phyloP scores from a whole-genome alignment of 1,140 invertebrate genomes.

The Drosophila parvula region DNA sequence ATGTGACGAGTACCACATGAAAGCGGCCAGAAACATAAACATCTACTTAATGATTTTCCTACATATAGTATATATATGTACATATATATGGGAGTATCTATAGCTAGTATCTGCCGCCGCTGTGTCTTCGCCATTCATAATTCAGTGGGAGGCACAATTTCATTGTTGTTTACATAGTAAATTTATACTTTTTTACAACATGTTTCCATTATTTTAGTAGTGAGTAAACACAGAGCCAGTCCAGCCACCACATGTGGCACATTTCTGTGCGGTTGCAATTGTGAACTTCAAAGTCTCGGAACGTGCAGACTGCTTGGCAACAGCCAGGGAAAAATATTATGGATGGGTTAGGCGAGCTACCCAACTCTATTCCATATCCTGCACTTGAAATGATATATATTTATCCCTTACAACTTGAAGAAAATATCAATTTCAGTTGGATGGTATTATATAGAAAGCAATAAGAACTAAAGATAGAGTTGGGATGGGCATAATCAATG shows the following conservation, averaged over 20 bases:
- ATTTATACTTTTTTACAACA: constrained; percentile 82
- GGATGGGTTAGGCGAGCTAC: constrained; percentile 8
- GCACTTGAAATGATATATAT: constrained; percentile 47
- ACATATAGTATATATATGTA: constrained; percentile 34
- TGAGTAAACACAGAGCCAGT: constrained; percentile 67
- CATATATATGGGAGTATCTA: constrained; percentile 20
- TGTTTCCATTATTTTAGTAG: constrained; percentile 82
- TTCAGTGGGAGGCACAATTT: constrained; percentile 54
- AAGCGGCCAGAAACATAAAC: constrained; percentile 72
- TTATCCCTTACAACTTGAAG: constrained; percentile 10
- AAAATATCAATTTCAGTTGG: constrained; percentile 27
- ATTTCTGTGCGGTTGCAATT: constrained; percentile 58
- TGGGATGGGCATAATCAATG: neutral
- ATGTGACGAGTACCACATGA: constrained; percentile 80
- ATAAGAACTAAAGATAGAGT: neutral
- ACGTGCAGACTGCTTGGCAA: constrained; percentile 73
- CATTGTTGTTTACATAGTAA: constrained; percentile 80
- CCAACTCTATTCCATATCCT: constrained; percentile 50
- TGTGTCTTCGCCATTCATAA: constrained; percentile 67
- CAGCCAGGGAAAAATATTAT: constrained; percentile 56
- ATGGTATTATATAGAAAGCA: neutral
- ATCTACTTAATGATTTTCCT: constrained; percentile 77
- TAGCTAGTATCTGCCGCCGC: constrained; percentile 21
- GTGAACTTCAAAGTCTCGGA: constrained; percentile 68
- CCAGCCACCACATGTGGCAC: constrained; percentile 47